Conservation (phyloP, 64 coral and sea anemone genomes). For the Hydrozoanthus tunicans region DNA sequence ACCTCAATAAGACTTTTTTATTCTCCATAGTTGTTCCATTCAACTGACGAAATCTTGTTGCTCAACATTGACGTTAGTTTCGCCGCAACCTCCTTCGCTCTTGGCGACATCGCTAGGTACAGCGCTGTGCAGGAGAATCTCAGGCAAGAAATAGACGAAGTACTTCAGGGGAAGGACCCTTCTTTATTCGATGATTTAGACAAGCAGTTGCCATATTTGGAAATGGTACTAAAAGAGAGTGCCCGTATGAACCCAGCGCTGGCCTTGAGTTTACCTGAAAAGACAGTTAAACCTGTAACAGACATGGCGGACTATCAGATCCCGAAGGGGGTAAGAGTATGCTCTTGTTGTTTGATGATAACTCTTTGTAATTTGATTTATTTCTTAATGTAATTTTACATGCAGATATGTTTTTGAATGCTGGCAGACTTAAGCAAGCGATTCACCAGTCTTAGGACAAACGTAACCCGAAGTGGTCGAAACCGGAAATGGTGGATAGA, state of each 20-base stretch:
- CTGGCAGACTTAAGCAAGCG: too few relatives aligned
- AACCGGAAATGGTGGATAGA: too few relatives aligned
- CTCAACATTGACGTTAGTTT: conserved; percentile 93
- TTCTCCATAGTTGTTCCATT: conserved; percentile 74
- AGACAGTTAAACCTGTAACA: conserved; percentile 79
- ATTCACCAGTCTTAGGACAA: too few relatives aligned
- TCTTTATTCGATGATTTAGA: conserved; percentile 52
- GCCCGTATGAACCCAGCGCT: conserved; percentile 87
- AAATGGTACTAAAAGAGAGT: conserved; percentile 93
- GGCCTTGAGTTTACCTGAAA: conserved; percentile 86
- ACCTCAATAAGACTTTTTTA: background rate
- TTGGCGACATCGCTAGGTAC: conserved; percentile 75
- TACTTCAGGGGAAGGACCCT: conserved; percentile 62
- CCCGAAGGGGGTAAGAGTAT: conserved; percentile 79
- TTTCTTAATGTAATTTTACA: too few relatives aligned
- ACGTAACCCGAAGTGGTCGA: too few relatives aligned
- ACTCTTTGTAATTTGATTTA: background rate
- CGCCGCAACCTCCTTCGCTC: conserved; percentile 79
- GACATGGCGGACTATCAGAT: conserved; percentile 82
- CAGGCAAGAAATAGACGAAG: conserved; percentile 68
- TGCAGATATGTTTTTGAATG: too few relatives aligned
- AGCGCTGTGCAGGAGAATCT: conserved; percentile 70
- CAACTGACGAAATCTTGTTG: conserved; percentile 84
- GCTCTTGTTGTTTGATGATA: background rate
- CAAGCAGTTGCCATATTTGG: conserved; percentile 86